Conservation (phyloP, 2,113 vertebrate genomes). For the Lethenteron reissneri region DNA sequence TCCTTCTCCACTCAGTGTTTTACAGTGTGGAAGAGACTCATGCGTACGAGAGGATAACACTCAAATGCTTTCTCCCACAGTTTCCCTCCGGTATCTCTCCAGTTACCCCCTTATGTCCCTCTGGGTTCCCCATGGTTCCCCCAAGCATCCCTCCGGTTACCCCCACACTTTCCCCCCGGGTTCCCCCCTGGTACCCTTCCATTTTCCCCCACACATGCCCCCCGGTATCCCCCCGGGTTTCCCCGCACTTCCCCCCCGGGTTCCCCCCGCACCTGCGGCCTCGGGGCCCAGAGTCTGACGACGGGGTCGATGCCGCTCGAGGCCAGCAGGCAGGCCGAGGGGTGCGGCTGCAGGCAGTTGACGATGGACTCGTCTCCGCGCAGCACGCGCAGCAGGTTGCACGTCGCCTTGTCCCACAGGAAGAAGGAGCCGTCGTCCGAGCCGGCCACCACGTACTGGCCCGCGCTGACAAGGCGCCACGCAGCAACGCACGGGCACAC, state of each 20-base stretch:
- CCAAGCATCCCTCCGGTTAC: too few species aligned
- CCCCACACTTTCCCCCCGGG: too few species aligned
- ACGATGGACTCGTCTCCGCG: slow-evolving; percentile 95
- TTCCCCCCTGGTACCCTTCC: too few species aligned
- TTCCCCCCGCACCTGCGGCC: slow-evolving; percentile 58
- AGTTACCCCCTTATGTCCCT: too few species aligned
- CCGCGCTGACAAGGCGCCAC: slow-evolving; percentile 36
- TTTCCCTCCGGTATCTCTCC: too few species aligned
- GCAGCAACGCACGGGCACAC: too few species aligned
- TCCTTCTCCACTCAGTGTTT: too few species aligned
- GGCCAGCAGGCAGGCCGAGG: slow-evolving; percentile 89
- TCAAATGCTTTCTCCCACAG: too few species aligned
- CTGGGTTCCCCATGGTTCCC: too few species aligned
- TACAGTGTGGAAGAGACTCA: too few species aligned
- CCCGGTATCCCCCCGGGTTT: neutral
- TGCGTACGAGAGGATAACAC: too few species aligned
- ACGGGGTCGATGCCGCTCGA: slow-evolving; percentile 92
- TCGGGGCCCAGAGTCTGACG: slow-evolving; percentile 75
- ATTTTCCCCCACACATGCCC: neutral
- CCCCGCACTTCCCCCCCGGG: too few species aligned
- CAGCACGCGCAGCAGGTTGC: slow-evolving; percentile 75
- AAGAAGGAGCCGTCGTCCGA: slow-evolving; percentile 97
- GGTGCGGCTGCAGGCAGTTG: slow-evolving; percentile 90
- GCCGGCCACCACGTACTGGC: slow-evolving; percentile 86
- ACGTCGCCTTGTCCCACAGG: slow-evolving; percentile 97